These are phyloP conservation scores for Marronus borbonicus DNA, from an alignment of 2,888 invertebrate genomes.

Conservation along the genomic window DNA sequence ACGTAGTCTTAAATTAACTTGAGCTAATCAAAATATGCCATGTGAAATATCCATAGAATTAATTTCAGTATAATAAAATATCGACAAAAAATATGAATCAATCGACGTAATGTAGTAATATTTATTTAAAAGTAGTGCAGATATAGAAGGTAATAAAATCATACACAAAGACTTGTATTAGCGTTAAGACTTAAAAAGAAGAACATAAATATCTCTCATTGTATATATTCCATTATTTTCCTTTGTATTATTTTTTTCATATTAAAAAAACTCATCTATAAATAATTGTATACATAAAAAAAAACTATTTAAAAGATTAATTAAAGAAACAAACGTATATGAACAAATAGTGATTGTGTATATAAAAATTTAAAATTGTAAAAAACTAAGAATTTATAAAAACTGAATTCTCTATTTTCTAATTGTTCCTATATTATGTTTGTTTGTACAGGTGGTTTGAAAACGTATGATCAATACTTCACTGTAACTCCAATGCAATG, in stretches of 20 bases:
- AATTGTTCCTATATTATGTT: conserved; percentile 48
- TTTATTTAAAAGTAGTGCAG: conserved; percentile 32
- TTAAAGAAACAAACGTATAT: conserved; percentile 18
- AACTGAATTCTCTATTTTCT: conserved; percentile 49
- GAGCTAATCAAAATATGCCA: no score
- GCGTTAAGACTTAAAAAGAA: conserved; percentile 31
- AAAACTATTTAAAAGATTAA: conserved; percentile 9
- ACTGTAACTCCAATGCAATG: no score
- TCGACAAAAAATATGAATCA: conserved; percentile 15
- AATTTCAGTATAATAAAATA: conserved; percentile 38
- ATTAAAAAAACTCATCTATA: conserved; percentile 39
- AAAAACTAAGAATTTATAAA: conserved; percentile 28
- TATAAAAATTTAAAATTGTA: conserved; percentile 26
- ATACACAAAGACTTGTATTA: conserved; percentile 50
- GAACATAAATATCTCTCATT: conserved; percentile 35
- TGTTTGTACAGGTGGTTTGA: conserved; percentile 10
- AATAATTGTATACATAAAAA: conserved; percentile 26
- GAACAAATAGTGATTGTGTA: conserved; percentile 29
- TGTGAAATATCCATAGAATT: not conserved
- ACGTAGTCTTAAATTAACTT: no score
- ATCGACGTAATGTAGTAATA: conserved; percentile 40
- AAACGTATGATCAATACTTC: no score
- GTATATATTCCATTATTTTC: conserved; percentile 49
- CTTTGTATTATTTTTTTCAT: conserved; percentile 36
- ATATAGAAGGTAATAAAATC: conserved; percentile 39